Conservation (phyloP, 2,797 vertebrate species). For the Syngnathus rostellatus region DNA sequence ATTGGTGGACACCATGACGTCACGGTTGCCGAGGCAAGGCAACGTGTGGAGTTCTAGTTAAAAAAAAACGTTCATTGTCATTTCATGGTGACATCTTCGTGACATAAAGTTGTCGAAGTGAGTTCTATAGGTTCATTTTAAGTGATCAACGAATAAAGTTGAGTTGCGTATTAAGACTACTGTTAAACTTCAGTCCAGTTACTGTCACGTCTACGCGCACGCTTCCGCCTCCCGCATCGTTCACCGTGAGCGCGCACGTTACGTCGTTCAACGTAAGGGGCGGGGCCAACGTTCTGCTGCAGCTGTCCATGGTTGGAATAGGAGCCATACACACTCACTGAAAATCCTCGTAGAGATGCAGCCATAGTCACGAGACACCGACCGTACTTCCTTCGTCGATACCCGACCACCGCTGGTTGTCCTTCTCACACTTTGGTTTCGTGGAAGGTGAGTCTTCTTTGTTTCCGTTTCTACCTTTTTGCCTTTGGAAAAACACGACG, state of each 20-base stretch:
- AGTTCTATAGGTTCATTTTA: not conserved
- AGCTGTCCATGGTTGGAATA: constrained; percentile 60
- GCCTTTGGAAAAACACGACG: constrained; percentile 6
- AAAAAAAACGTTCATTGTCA: too few species aligned
- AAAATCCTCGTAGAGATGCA: constrained; percentile 59
- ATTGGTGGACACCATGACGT: constrained; percentile 51
- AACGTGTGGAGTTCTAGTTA: not conserved
- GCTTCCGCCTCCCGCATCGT: not conserved
- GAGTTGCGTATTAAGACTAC: too few species aligned
- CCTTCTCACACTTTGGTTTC: constrained; percentile 39
- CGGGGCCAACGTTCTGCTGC: constrained; percentile 61
- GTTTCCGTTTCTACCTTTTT: not conserved
- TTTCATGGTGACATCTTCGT: too few species aligned
- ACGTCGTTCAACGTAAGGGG: constrained; percentile 39
- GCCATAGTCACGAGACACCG: constrained; percentile 55
- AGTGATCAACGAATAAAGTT: not conserved
- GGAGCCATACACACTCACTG: constrained; percentile 12
- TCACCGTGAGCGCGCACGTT: constrained; percentile 45
- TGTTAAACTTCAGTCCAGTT: not conserved
- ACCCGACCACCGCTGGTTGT: constrained; percentile 32
- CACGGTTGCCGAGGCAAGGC: constrained; percentile 58
- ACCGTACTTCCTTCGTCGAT: constrained; percentile 25
- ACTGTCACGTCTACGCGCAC: not conserved
- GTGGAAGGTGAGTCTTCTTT: constrained; percentile 58
- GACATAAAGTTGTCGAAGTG: too few species aligned